These are phyloP conservation scores for Itoplectis maculator DNA, from an alignment of 2,888 invertebrate genomes.

Conservation along the genomic window DNA sequence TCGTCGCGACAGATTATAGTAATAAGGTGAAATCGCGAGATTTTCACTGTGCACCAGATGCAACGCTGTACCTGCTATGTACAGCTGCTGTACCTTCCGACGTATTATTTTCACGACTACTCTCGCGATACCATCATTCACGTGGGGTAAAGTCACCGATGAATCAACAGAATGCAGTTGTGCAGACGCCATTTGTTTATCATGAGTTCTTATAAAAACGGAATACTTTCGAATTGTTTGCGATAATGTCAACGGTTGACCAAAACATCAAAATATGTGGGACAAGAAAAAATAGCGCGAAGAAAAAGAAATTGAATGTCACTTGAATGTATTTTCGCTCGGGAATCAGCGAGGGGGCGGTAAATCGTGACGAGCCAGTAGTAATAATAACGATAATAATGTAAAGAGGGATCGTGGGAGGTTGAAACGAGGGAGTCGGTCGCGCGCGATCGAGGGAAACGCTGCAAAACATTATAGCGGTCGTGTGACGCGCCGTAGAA, in stretches of 20 bases:
- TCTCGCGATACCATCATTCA: not conserved
- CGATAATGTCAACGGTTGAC: not conserved
- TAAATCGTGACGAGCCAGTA: constrained; percentile 31
- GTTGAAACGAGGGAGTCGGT: constrained; percentile 36
- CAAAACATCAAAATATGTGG: not conserved
- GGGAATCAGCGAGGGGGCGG: not conserved
- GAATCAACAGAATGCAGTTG: too few relatives aligned
- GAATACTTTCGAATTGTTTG: too few relatives aligned
- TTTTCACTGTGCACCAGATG: constrained; percentile 65
- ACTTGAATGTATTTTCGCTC: not conserved
- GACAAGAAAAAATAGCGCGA: not conserved
- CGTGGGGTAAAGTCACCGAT: too few relatives aligned
- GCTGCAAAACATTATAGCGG: constrained; percentile 7
- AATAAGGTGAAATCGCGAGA: constrained; percentile 76
- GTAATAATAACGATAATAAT: constrained; percentile 49
- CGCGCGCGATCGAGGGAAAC: constrained; percentile 45
- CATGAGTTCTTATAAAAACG: too few relatives aligned
- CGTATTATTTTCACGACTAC: not conserved
- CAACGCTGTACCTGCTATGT: too few relatives aligned
- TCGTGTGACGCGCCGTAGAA: constrained; percentile 1
- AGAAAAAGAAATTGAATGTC: not conserved
- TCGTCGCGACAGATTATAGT: constrained; percentile 62
- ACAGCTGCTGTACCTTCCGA: not conserved
- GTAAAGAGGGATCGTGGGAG: constrained; percentile 41
- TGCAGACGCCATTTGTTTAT: too few relatives aligned